Base-by-base conservation (phyloP, 1,140 invertebrate species). In the Zaprionus gabonicus region DNA sequence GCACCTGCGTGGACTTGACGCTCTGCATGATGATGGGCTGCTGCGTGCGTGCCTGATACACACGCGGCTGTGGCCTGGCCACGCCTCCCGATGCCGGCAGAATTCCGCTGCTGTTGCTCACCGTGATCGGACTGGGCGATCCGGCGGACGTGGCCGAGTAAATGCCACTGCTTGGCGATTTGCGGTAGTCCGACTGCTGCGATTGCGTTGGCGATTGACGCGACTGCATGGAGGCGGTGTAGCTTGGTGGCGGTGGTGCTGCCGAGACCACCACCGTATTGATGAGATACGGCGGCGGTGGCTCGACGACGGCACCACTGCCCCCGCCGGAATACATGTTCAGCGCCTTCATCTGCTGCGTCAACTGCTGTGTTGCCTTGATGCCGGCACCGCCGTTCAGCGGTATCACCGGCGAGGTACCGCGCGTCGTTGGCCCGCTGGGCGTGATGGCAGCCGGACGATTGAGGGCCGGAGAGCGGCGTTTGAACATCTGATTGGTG, bases 21-120 rank as follows among this genome's bases (percentile, higher is more conserved):
- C 97, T 98, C 91, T 99, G 98, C 98, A 99, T 98, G 36, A 99
- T 98, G 66, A 99, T 97, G 0, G 97, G 98, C 15, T 97, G 96
- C 86, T 98, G 97, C 1, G 96, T 96, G 82, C 97, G 96, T 17
- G 97, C 96, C 49, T 96, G 94, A 59, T 92, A 93, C 53, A 96
- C 96, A n/a, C 96, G 95, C 3, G 96, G 96, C 55, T 96, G 96
- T 2, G 96, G 96, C 77, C 87, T 93, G 86, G 95, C 68, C 91
- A 95, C 81, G 92, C 94, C 94, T 93, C 81, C 95, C 93, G 80
- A 94, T 83, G 3, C 81, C 75, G 94, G 93, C 78, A 95, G 93
- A 17, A 95, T 94, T 28, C 94, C 93, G 27, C 79, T 81, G 71
- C 94, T 94, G 62, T 94, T 94, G 67, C 94, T 95, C 17, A 96